Conservation (phyloP, 1,140 invertebrate species). For the Eumeta japonica region DNA sequence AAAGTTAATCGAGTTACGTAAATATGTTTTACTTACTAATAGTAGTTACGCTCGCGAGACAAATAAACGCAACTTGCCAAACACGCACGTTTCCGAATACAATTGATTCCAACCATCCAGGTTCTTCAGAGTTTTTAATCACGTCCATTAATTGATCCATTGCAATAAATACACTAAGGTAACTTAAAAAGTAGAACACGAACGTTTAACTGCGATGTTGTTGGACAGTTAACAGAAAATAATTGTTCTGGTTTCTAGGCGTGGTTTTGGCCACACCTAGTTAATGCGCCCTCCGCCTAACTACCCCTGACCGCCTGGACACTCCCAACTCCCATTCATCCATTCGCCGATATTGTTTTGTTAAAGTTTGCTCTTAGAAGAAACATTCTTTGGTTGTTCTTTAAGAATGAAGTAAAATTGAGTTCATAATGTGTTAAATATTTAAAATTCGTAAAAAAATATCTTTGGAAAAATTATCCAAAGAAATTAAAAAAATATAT, state of each 20-base stretch:
- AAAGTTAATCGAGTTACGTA: too few species aligned
- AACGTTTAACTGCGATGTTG: slow-evolving; percentile 15
- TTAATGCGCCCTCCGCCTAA: slow-evolving; percentile 17
- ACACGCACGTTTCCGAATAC: slow-evolving; percentile 59
- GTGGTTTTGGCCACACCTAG: slow-evolving; percentile 49
- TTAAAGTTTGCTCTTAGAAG: slow-evolving; percentile 3
- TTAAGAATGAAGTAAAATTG: too few species aligned
- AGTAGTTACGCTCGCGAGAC: slow-evolving; percentile 55
- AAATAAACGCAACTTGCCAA: slow-evolving; percentile 67
- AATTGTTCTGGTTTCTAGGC: slow-evolving; percentile 44
- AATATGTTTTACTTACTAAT: slow-evolving; percentile 62
- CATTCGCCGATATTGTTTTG: too few species aligned
- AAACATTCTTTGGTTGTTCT: background rate
- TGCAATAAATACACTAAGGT: slow-evolving; percentile 2
- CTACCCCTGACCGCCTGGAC: too few species aligned
- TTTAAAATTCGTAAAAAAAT: background rate
- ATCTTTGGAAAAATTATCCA: slow-evolving; percentile 1
- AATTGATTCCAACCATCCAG: slow-evolving; percentile 61
- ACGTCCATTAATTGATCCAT: slow-evolving; percentile 44
- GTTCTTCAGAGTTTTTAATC: slow-evolving; percentile 49
- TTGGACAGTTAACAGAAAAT: slow-evolving; percentile 31
- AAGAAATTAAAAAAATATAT: slow-evolving; percentile 4
- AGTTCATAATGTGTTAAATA: background rate
- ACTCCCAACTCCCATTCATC: too few species aligned
- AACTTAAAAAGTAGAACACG: slow-evolving; percentile 18